Conservation (phyloP, 2,888 invertebrate genomes). For the Epistrophe grossulariae region DNA sequence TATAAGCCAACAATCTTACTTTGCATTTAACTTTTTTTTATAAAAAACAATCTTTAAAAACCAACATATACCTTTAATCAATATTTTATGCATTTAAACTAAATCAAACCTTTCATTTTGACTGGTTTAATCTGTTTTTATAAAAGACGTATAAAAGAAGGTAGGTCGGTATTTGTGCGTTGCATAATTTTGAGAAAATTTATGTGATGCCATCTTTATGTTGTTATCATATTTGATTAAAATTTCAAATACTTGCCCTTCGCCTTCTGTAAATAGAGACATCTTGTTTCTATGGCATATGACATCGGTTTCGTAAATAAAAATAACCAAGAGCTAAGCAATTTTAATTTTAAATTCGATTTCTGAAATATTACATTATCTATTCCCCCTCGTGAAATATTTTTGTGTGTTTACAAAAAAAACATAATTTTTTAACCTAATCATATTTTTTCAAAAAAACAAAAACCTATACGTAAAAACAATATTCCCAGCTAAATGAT, state of each 20-base stretch:
- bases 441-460: not conserved
- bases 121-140: no score
- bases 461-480: not conserved
- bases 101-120: no score
- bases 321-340: not conserved
- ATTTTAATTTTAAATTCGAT: conserved; percentile 22
- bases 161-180: no score
- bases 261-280: not conserved
- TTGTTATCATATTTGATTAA: not conserved
- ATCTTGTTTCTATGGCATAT: not conserved
- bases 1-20: no score
- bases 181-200: no score
- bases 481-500: not conserved
- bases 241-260: not conserved
- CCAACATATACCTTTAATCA: no score
- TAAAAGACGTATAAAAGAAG: no score
- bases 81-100: no score
- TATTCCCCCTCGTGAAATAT: not conserved
- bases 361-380: not conserved
- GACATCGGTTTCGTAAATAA: not conserved
- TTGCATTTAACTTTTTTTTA: no score
- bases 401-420: not conserved
- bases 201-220: no score
- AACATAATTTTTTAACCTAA: not conserved
- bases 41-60: no score